Evolutionary conservation across 1,140 invertebrate species (phyloP), one percentile per base, ranked within the genome.

Genomic region (Dermatophagoides farinae): DNA sequence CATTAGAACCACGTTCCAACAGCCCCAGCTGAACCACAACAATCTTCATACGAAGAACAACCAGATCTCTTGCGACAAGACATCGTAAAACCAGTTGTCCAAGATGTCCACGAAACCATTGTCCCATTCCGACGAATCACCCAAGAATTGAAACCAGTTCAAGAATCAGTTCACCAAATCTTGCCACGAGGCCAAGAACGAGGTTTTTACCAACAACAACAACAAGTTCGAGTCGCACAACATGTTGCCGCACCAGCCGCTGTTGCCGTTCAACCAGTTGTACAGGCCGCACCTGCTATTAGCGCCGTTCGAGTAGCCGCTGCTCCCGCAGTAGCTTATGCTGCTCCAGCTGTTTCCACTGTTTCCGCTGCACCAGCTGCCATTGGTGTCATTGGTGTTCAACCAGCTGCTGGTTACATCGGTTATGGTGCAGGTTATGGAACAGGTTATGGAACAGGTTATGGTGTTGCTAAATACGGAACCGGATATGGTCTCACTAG

Each of bases 1-100:
- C 57, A 4, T 8, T 58, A 61, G 31, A 58, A 16, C 20, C 60
- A 61, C 57, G 62, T 61, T 60, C 60, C 60, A 9, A 58, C 61
- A 1, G 9, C 14, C 16, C 51, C 60, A 16, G 37, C 16, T n/a
- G 37, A 39, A 43, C 43, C 25, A 20, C 58, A 61, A 40, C 14
- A n/a, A 16, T 5, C 51, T 6, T 8, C 39, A 25, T 38, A 41
- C 14, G 44, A 54, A 18, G 60, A 61, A 18, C n/a, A 61, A 23
- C 51, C 60, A 31, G 60, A 61, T n/a, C 2, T n/a, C 18, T 20
- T 61, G 11, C 12, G 20, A 14, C 60, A 61, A 31, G 57, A 54
- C 20, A 47, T 61, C 60, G 41, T 44, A 25, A 61, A 61, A 25
- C 60, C 60, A 47, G 47, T 61, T 31, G 41, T 61, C 1, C 60